Conservation (phyloP, 2,797 vertebrate species). For the Crenuchus spilurus region DNA sequence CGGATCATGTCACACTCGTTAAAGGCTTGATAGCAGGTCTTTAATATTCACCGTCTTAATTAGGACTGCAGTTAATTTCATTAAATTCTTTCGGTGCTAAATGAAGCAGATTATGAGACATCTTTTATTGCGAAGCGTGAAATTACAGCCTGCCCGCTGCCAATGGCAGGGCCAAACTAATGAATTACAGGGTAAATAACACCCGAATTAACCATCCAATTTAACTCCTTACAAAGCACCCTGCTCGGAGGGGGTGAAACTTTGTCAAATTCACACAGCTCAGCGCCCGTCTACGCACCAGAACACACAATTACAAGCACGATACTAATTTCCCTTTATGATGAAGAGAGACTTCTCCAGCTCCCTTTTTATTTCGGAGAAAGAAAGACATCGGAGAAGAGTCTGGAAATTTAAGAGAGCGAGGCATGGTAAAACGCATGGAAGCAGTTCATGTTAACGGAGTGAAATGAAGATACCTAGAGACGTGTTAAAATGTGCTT, state of each 20-base stretch:
- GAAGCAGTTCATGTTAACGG: not conserved
- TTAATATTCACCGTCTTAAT: conserved; percentile 99
- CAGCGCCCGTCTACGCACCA: conserved; percentile 60
- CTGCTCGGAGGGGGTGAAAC: conserved; percentile 62
- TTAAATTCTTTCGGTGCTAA: conserved; percentile 99
- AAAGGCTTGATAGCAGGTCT: conserved; percentile 91
- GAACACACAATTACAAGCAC: conserved; percentile 68
- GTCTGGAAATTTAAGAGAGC: conserved; percentile 12
- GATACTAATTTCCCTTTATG: conserved; percentile 63
- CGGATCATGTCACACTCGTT: conserved; percentile 89
- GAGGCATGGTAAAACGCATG: not conserved
- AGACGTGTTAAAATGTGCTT: not conserved
- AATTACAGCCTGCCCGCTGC: conserved; percentile 99
- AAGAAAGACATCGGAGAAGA: not conserved
- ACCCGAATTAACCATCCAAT: conserved; percentile 95
- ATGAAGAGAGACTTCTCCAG: conserved; percentile 36
- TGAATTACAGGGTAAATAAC: conserved; percentile 99
- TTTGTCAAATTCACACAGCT: conserved; percentile 68
- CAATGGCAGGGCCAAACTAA: conserved; percentile 92
- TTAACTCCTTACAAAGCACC: conserved; percentile 87
- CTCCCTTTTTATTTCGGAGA: conserved; percentile 22
- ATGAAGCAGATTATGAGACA: conserved; percentile 99
- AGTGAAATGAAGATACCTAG: not conserved
- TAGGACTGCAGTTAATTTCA: conserved; percentile 99
- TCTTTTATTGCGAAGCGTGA: conserved; percentile 99